phyloP scores from a whole-genome alignment of 2,113 vertebrate species.

The Platichthys flesus region DNA sequence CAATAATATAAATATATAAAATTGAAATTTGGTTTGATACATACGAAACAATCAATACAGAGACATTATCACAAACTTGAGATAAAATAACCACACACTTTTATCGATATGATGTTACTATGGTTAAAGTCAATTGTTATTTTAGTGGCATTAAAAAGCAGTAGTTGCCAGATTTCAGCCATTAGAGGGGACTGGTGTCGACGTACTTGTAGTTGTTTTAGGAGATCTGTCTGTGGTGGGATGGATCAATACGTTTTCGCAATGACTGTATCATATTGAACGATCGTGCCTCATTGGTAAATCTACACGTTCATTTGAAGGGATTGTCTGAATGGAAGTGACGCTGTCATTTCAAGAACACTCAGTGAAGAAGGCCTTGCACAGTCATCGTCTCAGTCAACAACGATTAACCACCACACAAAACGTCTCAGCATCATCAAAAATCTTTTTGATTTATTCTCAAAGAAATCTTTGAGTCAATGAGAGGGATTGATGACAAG shows the following conservation, averaged over 20 bases:
- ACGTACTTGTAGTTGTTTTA: constrained; percentile 27
- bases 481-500: no score
- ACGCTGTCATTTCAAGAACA: not conserved
- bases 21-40: not conserved
- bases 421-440: no score
- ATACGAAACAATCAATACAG: not conserved
- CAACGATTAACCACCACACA: not conserved
- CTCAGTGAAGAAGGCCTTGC: not conserved
- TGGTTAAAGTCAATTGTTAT: not conserved
- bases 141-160: not conserved
- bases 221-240: constrained; percentile 31
- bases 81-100: not conserved
- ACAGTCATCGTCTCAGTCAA: not conserved
- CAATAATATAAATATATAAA: not conserved
- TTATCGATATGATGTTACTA: not conserved
- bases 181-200: not conserved
- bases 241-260: constrained; percentile 19
- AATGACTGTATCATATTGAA: constrained; percentile 6
- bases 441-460: no score
- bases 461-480: no score
- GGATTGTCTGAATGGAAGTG: not conserved
- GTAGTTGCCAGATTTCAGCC: not conserved
- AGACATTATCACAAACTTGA: not conserved
- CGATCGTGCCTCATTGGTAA: not conserved
- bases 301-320: constrained; percentile 1